A percentile compares a stretch with the other conserved stretches of the same genome.
phyloP scores from a whole-genome alignment of 1,140 invertebrate genomes.

The Sitodiplosis mosellana region DNA sequence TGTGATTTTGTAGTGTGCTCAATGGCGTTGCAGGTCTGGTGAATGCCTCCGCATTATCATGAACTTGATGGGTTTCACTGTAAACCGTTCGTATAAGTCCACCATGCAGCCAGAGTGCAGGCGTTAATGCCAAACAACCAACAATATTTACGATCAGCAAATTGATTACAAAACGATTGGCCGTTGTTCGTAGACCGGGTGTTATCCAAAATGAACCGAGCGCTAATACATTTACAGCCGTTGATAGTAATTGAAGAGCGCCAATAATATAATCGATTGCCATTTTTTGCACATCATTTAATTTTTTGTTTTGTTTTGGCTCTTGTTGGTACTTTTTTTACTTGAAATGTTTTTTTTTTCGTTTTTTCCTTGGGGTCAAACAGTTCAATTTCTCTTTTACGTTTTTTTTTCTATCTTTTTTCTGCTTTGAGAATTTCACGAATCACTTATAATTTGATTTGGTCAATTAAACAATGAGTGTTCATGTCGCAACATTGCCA shows the following conservation, averaged over 20 bases:
- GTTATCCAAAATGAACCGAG: slow-evolving; percentile 25
- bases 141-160: slow-evolving; percentile 22
- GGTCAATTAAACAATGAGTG: too few relatives aligned
- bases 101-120: slow-evolving; percentile 17
- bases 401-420: too few relatives aligned
- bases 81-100: neutral
- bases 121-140: slow-evolving; percentile 20
- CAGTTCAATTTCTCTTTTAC: too few relatives aligned
- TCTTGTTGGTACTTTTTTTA: too few relatives aligned
- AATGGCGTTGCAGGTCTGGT: too few relatives aligned
- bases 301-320: neutral
- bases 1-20: neutral
- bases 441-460: too few relatives aligned
- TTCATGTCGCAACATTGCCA: too few relatives aligned
- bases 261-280: slow-evolving; percentile 24
- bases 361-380: too few relatives aligned
- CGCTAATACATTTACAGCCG: slow-evolving; percentile 22
- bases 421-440: too few relatives aligned
- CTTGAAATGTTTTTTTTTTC: neutral
- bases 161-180: slow-evolving; percentile 24
- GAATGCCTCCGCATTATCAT: neutral
- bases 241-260: slow-evolving; percentile 22
- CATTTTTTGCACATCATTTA: slow-evolving; percentile 9
- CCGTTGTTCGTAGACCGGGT: slow-evolving; percentile 22
- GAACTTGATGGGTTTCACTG: neutral